Conservation (phyloP, 2,113 vertebrate species). For the Actenoides lindsayi region DNA sequence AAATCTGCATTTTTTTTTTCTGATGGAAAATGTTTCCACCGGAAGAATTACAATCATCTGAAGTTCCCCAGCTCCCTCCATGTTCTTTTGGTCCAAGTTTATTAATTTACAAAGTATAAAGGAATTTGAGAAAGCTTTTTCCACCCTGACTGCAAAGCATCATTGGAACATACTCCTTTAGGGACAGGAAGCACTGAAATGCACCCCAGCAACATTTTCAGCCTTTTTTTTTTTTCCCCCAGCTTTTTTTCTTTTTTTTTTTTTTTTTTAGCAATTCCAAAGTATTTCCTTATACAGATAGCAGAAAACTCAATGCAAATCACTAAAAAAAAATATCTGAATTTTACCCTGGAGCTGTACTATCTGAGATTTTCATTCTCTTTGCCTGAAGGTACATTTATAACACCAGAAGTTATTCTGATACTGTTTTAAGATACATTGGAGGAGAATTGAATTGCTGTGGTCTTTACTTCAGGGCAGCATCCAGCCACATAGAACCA, state of each 20-base stretch:
- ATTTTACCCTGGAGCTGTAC: background rate
- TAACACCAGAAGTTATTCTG: background rate
- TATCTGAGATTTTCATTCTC: background rate
- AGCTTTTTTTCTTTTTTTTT: no score
- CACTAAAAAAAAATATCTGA: background rate
- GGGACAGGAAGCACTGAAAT: background rate
- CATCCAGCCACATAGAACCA: background rate
- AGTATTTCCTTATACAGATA: background rate
- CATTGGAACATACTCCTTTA: background rate
- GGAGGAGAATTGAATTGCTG: background rate
- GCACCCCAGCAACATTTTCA: background rate
- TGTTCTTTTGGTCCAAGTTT: background rate
- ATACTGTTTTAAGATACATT: background rate
- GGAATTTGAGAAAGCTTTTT: background rate
- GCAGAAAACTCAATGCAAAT: background rate
- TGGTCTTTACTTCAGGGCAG: background rate
- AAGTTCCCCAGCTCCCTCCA: background rate
- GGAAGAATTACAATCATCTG: constrained; percentile 6
- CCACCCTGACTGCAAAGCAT: background rate
- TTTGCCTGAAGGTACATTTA: background rate
- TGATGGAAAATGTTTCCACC: background rate
- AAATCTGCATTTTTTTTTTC: background rate
- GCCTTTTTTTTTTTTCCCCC: background rate
- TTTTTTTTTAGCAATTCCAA: background rate
- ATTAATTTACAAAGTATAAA: background rate